Evolutionary conservation across 2,888 invertebrate genomes (phyloP).

Genomic region (Apodemia zela): DNA sequence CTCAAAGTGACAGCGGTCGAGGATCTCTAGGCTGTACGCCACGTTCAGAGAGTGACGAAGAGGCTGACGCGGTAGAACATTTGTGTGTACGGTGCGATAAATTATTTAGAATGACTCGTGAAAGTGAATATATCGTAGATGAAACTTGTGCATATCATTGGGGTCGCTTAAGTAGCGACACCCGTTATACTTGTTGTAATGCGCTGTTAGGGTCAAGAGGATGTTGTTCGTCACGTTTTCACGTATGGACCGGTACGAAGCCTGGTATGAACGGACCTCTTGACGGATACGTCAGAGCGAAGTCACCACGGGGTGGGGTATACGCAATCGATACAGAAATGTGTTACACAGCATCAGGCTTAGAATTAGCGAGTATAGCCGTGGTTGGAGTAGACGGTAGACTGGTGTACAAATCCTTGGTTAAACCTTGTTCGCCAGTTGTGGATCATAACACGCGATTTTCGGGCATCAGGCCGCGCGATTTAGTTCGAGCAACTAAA

Average conservation of each 20-base stretch:
- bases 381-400: constrained; percentile 87
- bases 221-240: constrained; percentile 83
- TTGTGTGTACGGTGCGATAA: constrained; percentile 87
- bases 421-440: constrained; percentile 89
- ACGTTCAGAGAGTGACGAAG: constrained; percentile 78
- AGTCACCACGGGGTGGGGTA: constrained; percentile 77
- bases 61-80: constrained; percentile 79
- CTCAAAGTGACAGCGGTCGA: constrained; percentile 76
- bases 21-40: constrained; percentile 78
- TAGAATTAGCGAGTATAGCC: constrained; percentile 93
- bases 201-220: constrained; percentile 76
- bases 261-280: constrained; percentile 88
- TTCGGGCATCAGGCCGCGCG: constrained; percentile 90
- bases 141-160: constrained; percentile 94
- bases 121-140: constrained; percentile 85
- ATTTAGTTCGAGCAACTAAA: constrained; percentile 82
- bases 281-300: constrained; percentile 83
- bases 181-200: constrained; percentile 84
- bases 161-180: constrained; percentile 85
- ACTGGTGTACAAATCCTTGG: constrained; percentile 90
- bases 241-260: constrained; percentile 88
- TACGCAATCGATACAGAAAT: constrained; percentile 98
- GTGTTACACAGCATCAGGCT: constrained; percentile 93
- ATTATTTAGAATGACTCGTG: constrained; percentile 84
- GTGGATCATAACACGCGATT: constrained; percentile 97